Percentiles rank a stretch among this genome's conserved stretches.
Evolutionary conservation across 2,113 vertebrate species (phyloP).

Genomic region (Notarius lentiginosus): DNA sequence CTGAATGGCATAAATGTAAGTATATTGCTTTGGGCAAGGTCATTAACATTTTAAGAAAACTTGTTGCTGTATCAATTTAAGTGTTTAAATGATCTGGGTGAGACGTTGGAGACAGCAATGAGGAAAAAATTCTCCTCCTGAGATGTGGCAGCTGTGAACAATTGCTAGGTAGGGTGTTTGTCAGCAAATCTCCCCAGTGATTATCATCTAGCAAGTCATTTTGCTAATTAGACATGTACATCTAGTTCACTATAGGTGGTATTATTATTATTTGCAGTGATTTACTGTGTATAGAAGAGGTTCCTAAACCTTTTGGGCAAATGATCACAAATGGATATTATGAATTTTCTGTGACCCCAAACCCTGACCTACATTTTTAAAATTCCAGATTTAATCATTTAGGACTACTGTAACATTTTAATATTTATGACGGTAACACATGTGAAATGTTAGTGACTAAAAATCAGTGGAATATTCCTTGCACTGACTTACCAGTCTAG

Average conservation of each 20-base stretch:
- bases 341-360: background rate
- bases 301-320: background rate
- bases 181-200: conserved; percentile 35
- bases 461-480: background rate
- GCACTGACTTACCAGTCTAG: background rate
- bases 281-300: background rate
- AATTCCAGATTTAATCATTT: background rate
- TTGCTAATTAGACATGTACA: conserved; percentile 14
- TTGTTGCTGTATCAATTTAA: background rate
- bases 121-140: conserved; percentile 8
- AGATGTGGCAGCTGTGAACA: conserved; percentile 19
- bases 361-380: background rate
- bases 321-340: background rate
- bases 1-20: conserved; percentile 2
- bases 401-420: background rate
- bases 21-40: background rate
- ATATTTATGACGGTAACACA: background rate
- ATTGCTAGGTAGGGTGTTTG: conserved; percentile 45
- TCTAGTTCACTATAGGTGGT: background rate
- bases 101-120: conserved; percentile 18
- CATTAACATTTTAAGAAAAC: background rate
- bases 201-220: conserved; percentile 27
- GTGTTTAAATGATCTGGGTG: conserved; percentile 11
- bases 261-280: background rate
- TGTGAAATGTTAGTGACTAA: background rate